Evolutionary conservation across 2,113 vertebrate genomes (phyloP), one percentile per base, ranked within the genome.

Genomic region (Oenanthe melanoleuca): DNA sequence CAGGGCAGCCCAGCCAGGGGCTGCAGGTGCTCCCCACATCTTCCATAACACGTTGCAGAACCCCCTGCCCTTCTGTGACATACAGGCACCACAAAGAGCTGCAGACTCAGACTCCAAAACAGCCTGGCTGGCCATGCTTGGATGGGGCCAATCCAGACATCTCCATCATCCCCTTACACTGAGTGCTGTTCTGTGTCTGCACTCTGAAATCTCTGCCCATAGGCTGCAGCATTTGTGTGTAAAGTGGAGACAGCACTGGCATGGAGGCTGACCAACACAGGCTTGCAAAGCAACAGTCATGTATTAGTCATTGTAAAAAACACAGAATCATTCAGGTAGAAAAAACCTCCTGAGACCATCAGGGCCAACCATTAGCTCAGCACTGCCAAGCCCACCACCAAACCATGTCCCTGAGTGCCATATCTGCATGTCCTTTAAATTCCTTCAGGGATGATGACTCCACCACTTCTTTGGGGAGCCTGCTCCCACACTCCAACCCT

Each of bases 31-130:
- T 69, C n/a, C 49, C 40, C 31, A 15, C 40, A 3, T 16, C 44
- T n/a, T 53, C 50, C 34, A 18, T 4, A 29, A 24, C 20, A 28
- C 4, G 4, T 33, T 31, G 50, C 33, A 60, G 10, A 40, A 10
- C 12, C 5, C 26, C 16, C 26, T 25, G 17, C 17, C 9, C 45
- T 78, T 37, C 25, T 1, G 3, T 11, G 65, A 45, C 38, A 20
- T 24, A 23, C 1, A 2, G 1, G 8, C 34, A n/a, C 18, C 17
- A 25, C 0, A 2, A 71, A 49, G 21, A 56, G 49, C 38, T 33
- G 29, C 50, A 70, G 18, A 4, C 28, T 55, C 49, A 31, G 69
- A 33, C 19, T 12, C 50, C 26, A 14, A 6, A 3, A 12, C 24
- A 44, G 24, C 59, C 56, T 33, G 38, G 29, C 0, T 56, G 52